Base-by-base conservation (phyloP, 1,140 invertebrate genomes). In the Solenopsis invicta region DNA sequence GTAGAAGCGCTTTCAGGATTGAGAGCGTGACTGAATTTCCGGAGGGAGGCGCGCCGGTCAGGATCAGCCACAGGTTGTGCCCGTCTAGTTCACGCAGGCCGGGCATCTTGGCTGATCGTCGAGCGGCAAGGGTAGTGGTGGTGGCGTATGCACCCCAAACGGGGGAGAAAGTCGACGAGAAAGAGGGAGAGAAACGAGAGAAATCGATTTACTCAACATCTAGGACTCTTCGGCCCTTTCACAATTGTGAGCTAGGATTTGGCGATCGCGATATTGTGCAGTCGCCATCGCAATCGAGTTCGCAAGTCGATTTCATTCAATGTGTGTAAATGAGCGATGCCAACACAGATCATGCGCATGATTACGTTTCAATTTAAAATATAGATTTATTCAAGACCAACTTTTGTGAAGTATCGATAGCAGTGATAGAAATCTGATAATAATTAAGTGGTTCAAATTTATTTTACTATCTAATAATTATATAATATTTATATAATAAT, bases 41-140 rank as follows among this genome's bases (percentile, higher is more conserved):
- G 91, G 88, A 87, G 92, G 92, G 93, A 92, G 94, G 93, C 92
- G 94, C 93, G 90, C 85, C 93, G 92, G 92, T 94, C 93, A 94
- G 93, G 92, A 94, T 94, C 92, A 95, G 94, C 95, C 92, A 95
- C 95, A 95, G 95, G 95, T 95, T 95, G 95, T 92, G 94, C 93
- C 87, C 90, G 92, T 85, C 91, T 92, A 92, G 91, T 94, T 90
- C 89, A 91, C 89, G 89, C 89, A 91, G 89, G 86, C 69, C 54
- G 72, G 89, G 89, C 89, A 91, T 91, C 89, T 91, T 86, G 89
- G 82, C 62, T 91, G 89, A 91, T 90, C 89, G 80, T 59, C 67
- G 54, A 4, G 10, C 13, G 54, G 67, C 52, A 21, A 74, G 52
- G 69, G 29, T 80, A 21, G 61, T 45, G n/a, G 64, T 56, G 48